Evolutionary conservation across 2,113 vertebrate genomes (phyloP).

Genomic region (Rissa tridactyla): DNA sequence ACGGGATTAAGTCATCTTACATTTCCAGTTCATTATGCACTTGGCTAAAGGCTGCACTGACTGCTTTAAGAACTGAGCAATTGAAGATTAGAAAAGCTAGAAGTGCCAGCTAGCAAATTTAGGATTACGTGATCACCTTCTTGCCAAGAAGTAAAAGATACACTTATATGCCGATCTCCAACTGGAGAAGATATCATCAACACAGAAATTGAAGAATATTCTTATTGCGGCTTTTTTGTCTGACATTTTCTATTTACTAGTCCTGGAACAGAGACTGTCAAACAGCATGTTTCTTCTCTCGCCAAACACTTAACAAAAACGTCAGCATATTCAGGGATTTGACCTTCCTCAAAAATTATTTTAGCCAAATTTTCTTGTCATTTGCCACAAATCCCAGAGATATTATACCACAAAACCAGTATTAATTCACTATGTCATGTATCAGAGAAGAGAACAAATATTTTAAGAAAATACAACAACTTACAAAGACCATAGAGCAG

Average conservation of each 20-base stretch:
- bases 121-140: neutral
- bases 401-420: neutral
- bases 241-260: neutral
- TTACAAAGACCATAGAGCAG: slow-evolving; percentile 37
- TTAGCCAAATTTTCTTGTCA: neutral
- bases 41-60: neutral
- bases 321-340: neutral
- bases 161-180: neutral
- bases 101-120: neutral
- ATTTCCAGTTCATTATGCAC: neutral
- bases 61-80: neutral
- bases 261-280: neutral
- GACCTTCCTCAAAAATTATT: neutral
- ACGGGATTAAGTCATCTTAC: neutral
- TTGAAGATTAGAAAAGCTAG: neutral
- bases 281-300: neutral
- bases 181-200: neutral
- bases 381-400: neutral
- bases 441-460: neutral
- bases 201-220: neutral
- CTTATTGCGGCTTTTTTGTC: neutral
- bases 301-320: neutral
- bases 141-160: neutral
- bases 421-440: neutral
- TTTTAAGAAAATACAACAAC: neutral